phyloP scores from a whole-genome alignment of 2,888 invertebrate genomes.

The Azorinus chamasolen region DNA sequence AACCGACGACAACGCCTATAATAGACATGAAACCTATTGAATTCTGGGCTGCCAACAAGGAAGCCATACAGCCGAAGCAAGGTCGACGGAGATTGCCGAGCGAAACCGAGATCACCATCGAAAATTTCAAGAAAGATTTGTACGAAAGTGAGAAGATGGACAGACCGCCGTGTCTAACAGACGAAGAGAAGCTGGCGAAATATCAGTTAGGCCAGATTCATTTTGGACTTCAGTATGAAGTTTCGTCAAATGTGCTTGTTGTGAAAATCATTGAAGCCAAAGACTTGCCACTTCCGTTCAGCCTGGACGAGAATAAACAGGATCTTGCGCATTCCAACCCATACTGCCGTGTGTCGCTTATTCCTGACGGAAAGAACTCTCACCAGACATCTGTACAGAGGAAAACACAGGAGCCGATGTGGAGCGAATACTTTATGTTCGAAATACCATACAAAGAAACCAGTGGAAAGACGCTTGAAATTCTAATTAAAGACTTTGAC shows the following conservation, averaged over 20 bases:
- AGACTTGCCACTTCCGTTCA: conserved; percentile 85
- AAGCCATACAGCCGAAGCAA: conserved; percentile 84
- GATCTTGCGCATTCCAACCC: conserved; percentile 87
- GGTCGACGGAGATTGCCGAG: conserved; percentile 80
- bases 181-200: conserved; percentile 84
- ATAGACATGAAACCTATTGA: conserved; percentile 87
- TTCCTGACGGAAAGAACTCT: conserved; percentile 87
- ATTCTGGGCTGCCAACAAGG: conserved; percentile 86
- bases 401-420: conserved; percentile 87
- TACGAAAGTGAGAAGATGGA: conserved; percentile 79
- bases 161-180: conserved; percentile 79
- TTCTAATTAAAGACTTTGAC: conserved; percentile 87
- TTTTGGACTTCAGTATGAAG: conserved; percentile 86
- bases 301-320: conserved; percentile 83
- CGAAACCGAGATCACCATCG: conserved; percentile 85
- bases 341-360: conserved; percentile 85
- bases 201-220: conserved; percentile 85
- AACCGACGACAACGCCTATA: conserved; percentile 81
- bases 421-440: conserved; percentile 87
- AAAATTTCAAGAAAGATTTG: conserved; percentile 85
- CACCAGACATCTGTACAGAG: conserved; percentile 87
- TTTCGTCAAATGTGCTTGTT: conserved; percentile 81
- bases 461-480: conserved; percentile 85
- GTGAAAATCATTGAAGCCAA: conserved; percentile 87
- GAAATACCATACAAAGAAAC: conserved; percentile 86